Base-by-base conservation (phyloP, 2,888 invertebrate genomes). In the Drosophila dives region DNA sequence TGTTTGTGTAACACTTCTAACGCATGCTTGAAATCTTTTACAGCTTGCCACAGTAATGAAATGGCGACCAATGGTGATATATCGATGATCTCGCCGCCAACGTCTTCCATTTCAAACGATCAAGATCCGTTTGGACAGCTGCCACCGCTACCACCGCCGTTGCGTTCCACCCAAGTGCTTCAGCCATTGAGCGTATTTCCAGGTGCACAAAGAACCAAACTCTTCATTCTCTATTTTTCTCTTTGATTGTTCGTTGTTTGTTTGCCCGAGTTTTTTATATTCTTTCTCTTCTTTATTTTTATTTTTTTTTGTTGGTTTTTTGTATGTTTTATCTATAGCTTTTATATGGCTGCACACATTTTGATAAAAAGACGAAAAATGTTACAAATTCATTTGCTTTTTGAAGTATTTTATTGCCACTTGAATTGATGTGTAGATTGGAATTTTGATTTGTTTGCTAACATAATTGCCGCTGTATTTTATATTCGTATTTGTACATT, bases 1-100 rank as follows among this genome's bases (percentile, higher is more conserved):
- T 72, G 63, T 42, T 64, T 54, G 50, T 56, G 63, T 62, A 56
- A 77, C 20, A 53, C 56, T 50, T 48, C 64, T 66, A 56, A 72
- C 40, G 55, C 56, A 55, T 45, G 23, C 45, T 45, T 45, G 15
- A 45, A 67, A 42, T 73, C 65, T 73, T 29, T 84, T 83, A 23
- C 74, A 93, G 93, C 92, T 91, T 91, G 92, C 92, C 93, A 91
- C 90, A 92, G 89, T 92, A 91, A 92, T 93, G 93, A 93, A 93
- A 93, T 93, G 93, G 93, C 93, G 91, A 92, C 92, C 91, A 87
- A 91, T 91, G 92, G 91, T 92, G 92, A 92, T 89, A 91, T 92
- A 90, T 93, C 93, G 93, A 93, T 93, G 93, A 93, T 93, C 92
- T 93, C 93, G 91, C 93, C 93, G 87, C 93, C 93, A 86, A 92